Evolutionary conservation across 2,888 invertebrate species (phyloP), one percentile per base, ranked within the genome.

Genomic region (Rhodophaea formosa): DNA sequence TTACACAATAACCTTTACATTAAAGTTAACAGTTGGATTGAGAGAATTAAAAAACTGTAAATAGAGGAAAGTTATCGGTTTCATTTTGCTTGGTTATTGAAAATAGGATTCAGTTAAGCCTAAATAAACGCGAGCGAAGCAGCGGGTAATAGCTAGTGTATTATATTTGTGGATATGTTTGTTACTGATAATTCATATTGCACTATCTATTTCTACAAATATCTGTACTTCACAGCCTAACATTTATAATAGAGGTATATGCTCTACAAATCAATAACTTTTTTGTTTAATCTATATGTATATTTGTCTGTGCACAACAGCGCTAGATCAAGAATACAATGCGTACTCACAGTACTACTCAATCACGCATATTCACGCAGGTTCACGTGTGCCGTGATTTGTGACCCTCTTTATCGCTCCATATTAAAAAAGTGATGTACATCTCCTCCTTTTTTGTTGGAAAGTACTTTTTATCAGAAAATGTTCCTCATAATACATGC

Each of bases 371-470:
- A 32, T 49, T 30, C 23, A 23, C 51, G 16, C 14, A 29, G 15
- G 49, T 49, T 30, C 23, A 23, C 35, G 35, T 51, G 51, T 16
- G 51, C 14, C 51, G 51, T 35, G 51, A 51, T 51, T 16, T 51
- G 51, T 51, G 51, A 51, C 35, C 51, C 35, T 14, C 7, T 39
- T 17, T 35, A 51, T 39, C 51, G 35, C 17, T 35, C 17, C 35
- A 51, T 51, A 51, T 51, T 51, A 51, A 51, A 51, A 51, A 51
- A 35, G 35, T 39, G 51, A 51, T 51, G 35, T 35, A 51, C 51
- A 51, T 51, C 51, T 35, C 16, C 8, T 8, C 16, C 32, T 39
- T 17, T 12, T 35, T 32, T 39, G 16, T 16, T 46, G 12, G n/a
- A 23, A 46, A 46, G 23, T 29, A 12, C 12, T 39, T n/a, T 39